These are phyloP conservation scores for Leptonema lineaticorne DNA, from an alignment of 1,140 invertebrate genomes.

Conservation along the genomic window DNA sequence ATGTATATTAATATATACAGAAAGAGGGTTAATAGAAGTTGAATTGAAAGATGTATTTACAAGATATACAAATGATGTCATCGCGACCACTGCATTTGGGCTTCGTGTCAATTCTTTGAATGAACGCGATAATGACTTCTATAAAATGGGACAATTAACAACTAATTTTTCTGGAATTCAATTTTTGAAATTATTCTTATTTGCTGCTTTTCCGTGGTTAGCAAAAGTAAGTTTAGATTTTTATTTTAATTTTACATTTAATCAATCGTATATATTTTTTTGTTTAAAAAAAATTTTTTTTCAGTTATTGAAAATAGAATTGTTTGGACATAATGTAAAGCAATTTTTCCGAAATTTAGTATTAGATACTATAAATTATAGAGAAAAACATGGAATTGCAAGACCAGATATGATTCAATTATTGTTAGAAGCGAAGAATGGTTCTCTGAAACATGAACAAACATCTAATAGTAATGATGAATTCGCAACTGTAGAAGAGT, in stretches of 20 bases:
- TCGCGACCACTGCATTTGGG: slow-evolving; percentile 40
- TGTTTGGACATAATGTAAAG: not conserved
- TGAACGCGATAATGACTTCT: slow-evolving; percentile 36
- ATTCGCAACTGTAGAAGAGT: too few species aligned
- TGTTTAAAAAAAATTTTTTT: too few species aligned
- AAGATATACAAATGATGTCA: slow-evolving; percentile 36
- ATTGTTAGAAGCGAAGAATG: slow-evolving; percentile 50
- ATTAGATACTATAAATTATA: slow-evolving; percentile 41
- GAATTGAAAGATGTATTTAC: slow-evolving; percentile 35
- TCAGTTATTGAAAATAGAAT: not conserved
- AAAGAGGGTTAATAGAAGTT: slow-evolving; percentile 24
- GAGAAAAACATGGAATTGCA: slow-evolving; percentile 48
- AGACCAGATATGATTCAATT: too few species aligned
- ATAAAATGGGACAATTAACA: slow-evolving; percentile 8
- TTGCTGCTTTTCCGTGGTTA: not conserved
- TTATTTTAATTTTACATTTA: not conserved
- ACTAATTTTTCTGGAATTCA: not conserved
- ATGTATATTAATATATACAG: not conserved
- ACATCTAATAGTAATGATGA: slow-evolving; percentile 32
- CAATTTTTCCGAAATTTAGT: slow-evolving; percentile 43
- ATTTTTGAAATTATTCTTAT: not conserved
- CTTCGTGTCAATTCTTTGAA: slow-evolving; percentile 39
- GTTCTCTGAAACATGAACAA: slow-evolving; percentile 41
- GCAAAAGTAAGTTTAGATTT: not conserved
- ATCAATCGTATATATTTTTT: not conserved